Conservation (phyloP, 2,888 invertebrate species). For the Glaucopsyche alexis region DNA sequence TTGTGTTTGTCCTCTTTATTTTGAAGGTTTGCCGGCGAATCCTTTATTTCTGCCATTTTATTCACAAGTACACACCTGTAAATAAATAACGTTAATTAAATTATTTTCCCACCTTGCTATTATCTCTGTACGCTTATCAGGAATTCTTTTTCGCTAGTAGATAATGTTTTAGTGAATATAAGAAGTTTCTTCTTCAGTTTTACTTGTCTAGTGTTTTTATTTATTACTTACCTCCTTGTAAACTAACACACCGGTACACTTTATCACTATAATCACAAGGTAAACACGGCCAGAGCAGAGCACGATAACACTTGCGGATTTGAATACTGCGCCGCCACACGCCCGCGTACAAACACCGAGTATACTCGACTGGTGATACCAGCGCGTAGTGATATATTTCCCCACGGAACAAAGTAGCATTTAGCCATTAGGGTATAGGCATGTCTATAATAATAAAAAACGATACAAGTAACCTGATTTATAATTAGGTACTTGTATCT, state of each 20-base stretch:
- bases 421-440: not conserved
- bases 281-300: constrained; percentile 56
- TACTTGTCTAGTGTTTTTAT: not conserved
- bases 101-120: not conserved
- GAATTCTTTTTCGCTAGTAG: not conserved
- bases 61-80: constrained; percentile 37
- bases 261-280: constrained; percentile 64
- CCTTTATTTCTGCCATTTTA: constrained; percentile 66
- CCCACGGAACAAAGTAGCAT: constrained; percentile 30
- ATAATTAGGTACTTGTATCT: no score
- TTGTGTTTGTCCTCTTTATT: constrained; percentile 66
- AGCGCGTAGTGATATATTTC: constrained; percentile 38
- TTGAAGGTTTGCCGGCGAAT: constrained; percentile 48
- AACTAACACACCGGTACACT: constrained; percentile 45
- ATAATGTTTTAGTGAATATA: not conserved
- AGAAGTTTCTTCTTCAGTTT: not conserved
- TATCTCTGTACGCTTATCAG: not conserved
- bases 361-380: constrained; percentile 49
- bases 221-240: constrained; percentile 45
- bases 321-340: constrained; percentile 44
- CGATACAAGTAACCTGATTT: no score
- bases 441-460: not conserved
- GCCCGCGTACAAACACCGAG: constrained; percentile 38
- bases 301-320: constrained; percentile 49
- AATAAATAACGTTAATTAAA: constrained; percentile 30